A percentile compares a stretch with the other conserved stretches of the same genome.
Evolutionary conservation across 2,888 invertebrate genomes (phyloP).

Genomic region (Aradus depressus): DNA sequence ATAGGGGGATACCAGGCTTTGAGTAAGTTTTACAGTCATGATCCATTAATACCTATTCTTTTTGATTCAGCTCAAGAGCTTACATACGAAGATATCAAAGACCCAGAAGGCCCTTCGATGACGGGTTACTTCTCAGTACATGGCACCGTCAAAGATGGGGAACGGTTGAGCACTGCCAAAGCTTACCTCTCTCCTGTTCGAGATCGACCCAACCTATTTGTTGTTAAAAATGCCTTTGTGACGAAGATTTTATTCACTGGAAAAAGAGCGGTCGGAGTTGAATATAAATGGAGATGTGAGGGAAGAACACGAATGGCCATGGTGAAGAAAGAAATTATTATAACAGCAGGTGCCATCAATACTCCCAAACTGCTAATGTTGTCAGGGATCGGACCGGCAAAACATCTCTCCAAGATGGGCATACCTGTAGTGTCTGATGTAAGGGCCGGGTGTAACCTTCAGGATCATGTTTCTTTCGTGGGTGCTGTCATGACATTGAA

Average conservation of each 20-base stretch:
- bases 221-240: constrained; percentile 32
- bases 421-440: constrained; percentile 28
- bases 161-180: constrained; percentile 40
- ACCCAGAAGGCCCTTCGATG: constrained; percentile 4
- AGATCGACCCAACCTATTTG: constrained; percentile 31
- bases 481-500: constrained; percentile 26
- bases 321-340: constrained; percentile 39
- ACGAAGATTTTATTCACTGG: constrained; percentile 32
- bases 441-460: constrained; percentile 30
- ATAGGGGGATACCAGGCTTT: constrained; percentile 20
- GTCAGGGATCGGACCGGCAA: constrained; percentile 30
- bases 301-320: constrained; percentile 42
- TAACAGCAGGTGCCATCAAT: constrained; percentile 28
- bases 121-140: constrained; percentile 10
- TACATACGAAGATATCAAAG: constrained; percentile 15
- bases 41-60: constrained; percentile 6
- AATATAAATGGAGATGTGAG: constrained; percentile 41
- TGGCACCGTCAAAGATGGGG: constrained; percentile 50
- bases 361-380: constrained; percentile 30
- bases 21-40: constrained; percentile 13
- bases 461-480: constrained; percentile 30
- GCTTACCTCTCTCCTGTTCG: constrained; percentile 32
- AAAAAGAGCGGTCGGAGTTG: constrained; percentile 45
- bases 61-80: constrained; percentile 19
- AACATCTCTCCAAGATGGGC: constrained; percentile 26